A percentile compares a stretch with the other conserved stretches of the same genome.
Evolutionary conservation across 2,797 vertebrate species (phyloP).

Genomic region (Menidia menidia): DNA sequence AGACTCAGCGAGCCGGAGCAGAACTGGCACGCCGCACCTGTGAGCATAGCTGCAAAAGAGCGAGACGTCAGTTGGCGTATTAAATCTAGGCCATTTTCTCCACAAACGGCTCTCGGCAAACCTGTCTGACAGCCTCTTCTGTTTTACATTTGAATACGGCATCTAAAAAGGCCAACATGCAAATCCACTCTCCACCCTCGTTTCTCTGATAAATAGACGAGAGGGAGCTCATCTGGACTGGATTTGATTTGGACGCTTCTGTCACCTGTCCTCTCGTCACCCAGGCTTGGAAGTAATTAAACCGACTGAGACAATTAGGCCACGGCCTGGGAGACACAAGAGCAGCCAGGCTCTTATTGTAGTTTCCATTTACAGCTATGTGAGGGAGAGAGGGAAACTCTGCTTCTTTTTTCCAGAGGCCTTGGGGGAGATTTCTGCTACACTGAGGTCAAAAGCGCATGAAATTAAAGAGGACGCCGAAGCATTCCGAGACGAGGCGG

Average conservation of each 20-base stretch:
- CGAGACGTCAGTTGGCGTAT: conserved; percentile 46
- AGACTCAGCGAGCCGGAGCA: conserved; percentile 73
- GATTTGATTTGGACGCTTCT: conserved; percentile 26
- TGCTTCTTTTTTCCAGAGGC: conserved; percentile 58
- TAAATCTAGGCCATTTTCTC: conserved; percentile 56
- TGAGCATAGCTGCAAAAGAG: conserved; percentile 74
- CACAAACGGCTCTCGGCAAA: conserved; percentile 29
- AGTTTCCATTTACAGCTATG: conserved; percentile 74
- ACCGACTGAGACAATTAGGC: conserved; percentile 67
- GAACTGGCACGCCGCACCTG: conserved; percentile 72
- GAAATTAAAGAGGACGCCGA: conserved; percentile 71
- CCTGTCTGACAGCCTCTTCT: conserved; percentile 46
- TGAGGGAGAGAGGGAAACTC: conserved; percentile 66
- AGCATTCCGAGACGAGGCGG: conserved; percentile 70
- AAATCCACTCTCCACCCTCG: conserved; percentile 41
- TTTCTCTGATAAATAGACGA: conserved; percentile 32
- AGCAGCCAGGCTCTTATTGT: conserved; percentile 50
- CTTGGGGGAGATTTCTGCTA: conserved; percentile 53
- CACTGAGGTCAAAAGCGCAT: conserved; percentile 53
- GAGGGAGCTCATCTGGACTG: conserved; percentile 31
- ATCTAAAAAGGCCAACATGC: conserved; percentile 33
- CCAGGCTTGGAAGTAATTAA: conserved; percentile 51
- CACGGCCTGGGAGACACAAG: conserved; percentile 58
- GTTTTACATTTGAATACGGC: conserved; percentile 59
- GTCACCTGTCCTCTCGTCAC: conserved; percentile 44